Evolutionary conservation across 2,113 vertebrate species (phyloP), one percentile per base, ranked within the genome.

Genomic region (Archilochus colubris): DNA sequence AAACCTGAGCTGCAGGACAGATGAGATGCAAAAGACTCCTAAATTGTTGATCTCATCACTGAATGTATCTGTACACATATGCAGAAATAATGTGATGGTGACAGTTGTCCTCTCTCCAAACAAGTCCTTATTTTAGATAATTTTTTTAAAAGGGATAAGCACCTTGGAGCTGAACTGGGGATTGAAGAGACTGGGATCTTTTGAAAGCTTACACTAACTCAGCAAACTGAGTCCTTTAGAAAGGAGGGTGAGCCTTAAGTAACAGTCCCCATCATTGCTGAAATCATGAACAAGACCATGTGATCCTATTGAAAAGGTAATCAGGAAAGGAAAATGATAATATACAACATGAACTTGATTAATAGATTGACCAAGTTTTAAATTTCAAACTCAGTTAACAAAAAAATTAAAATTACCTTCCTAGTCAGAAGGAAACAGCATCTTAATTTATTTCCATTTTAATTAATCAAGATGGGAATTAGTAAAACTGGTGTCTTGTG

Each of bases 391-490:
- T 72, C 31, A 40, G 30, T 77, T 89, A 89, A 73, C 9, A 87
- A 91, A 87, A n/a, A 84, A 75, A 94, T 82, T 91, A 31, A 88
- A 94, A 88, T 62, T 21, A 83, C 89, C 79, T 95, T 64, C 58
- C 55, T 81, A 68, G 25, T 25, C 6, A 3, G 61, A 90, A 90
- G 24, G 18, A 90, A 79, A 63, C 1, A 0, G 9, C 33, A 72
- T 91, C 53, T 88, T 80, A 80, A 94, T 86, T 90, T 57, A 89
- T 83, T 88, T 83, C 61, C 30, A 70, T 18, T 79, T 81, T 78
- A 91, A 94, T 88, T 93, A 91, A 94, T 78, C 64, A 88, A 78
- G 68, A 44, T 86, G n/a, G 27, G n/a, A 81, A 83, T 91, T 84
- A 84, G 53, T 40, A 82, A 90, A 93, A 83, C 68, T n/a, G 3